These are phyloP conservation scores for Oreochromis tanganicae DNA, from an alignment of 2,113 vertebrate genomes.

Conservation along the genomic window DNA sequence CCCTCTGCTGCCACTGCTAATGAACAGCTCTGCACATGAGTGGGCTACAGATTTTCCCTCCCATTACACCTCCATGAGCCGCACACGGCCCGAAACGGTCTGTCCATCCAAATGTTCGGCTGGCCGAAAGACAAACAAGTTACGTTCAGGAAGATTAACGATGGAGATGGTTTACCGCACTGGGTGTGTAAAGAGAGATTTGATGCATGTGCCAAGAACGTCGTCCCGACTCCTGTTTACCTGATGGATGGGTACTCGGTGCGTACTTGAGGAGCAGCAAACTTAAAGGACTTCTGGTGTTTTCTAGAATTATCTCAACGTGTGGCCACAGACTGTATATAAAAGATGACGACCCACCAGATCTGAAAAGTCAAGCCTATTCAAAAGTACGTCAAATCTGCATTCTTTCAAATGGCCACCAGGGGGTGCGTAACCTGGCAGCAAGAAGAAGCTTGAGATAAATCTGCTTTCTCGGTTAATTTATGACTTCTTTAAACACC, in stretches of 20 bases:
- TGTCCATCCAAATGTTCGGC: neutral
- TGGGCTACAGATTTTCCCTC: neutral
- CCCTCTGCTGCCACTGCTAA: neutral
- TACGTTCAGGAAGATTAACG: neutral
- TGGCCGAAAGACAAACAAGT: neutral
- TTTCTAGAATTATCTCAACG: neutral
- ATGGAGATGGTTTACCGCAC: neutral
- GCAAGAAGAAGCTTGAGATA: neutral
- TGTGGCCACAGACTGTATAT: neutral
- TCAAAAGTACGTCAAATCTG: neutral
- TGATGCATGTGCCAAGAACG: neutral
- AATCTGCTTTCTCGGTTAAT: neutral
- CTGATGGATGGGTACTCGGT: neutral
- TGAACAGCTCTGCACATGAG: neutral
- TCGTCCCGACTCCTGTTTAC: neutral
- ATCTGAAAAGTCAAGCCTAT: neutral
- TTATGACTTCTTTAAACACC: neutral
- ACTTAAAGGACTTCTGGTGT: neutral
- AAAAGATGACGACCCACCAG: neutral
- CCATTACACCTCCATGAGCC: neutral
- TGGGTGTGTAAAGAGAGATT: neutral
- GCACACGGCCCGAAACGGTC: neutral
- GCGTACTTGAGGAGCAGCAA: neutral
- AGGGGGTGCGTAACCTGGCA: neutral
- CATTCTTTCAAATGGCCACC: neutral